Evolutionary conservation across 2,113 vertebrate species (phyloP), one percentile per base, ranked within the genome.

Genomic region (Lipophrys pholis): DNA sequence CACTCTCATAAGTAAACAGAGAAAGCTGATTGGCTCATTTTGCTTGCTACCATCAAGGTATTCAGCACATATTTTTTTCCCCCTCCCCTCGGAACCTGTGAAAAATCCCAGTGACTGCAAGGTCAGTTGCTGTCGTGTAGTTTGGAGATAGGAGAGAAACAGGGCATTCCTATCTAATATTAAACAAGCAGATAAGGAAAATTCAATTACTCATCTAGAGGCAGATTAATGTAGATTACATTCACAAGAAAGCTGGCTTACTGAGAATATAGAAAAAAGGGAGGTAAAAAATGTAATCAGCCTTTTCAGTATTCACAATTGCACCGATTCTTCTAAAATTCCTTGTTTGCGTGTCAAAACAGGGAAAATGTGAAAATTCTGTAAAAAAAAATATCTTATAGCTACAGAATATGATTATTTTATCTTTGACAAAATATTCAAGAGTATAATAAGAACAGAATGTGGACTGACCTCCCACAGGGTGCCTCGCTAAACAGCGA

Each of bases 21-120:
- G 61, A 41, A 43, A 63, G 56, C n/a, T 21, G 38, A 78, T 66
- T 63, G 74, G 49, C 49, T 80, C 45, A 30, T 58, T 67, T 56
- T 17, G 21, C 52, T 38, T 11, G 12, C 60, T 52, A 2, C 16
- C 38, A 16, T 66, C 7, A 35, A 79, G 46, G 15, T 62, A 55
- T n/a, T 48, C 2, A 2, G 45, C 5, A 43, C 8, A 30, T 30
- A 30, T 2, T 30, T 15, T 73, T 55, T 58, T 55, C 12, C 14
- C 5, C 21, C 21, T 30, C 21, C 21, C 21, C 21, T 30, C 21
- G 4, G 7, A 49, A 41, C n/a, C n/a, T 30, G 10, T 40, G 6
- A 8, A 5, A 80, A 57, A 63, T 17, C n/a, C n/a, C 30, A 14
- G 16, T 2, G 7, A 42, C 15, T 57, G 11, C 65, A 53, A 52